phyloP scores from a whole-genome alignment of 2,888 invertebrate genomes.

The Theristus sp. region DNA sequence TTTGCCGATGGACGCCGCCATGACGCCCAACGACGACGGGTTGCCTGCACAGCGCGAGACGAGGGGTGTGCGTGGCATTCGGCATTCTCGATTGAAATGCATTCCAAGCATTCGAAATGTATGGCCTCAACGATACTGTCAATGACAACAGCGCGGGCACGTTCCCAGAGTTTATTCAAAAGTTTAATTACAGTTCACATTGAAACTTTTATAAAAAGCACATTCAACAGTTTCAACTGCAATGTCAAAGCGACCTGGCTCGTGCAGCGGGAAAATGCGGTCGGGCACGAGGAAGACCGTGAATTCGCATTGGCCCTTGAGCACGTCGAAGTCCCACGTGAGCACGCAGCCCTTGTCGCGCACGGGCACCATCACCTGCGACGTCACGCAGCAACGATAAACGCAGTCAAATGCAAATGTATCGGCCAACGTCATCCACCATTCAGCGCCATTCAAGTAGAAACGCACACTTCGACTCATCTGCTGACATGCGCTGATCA shows the following conservation, averaged over 20 bases:
- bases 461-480: no score
- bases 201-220: no score
- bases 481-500: no score
- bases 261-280: neutral
- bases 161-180: no score
- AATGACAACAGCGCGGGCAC: no score
- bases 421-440: no score
- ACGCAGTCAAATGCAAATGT: no score
- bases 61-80: slow-evolving; percentile 1
- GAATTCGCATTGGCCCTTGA: slow-evolving; percentile 69
- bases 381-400: neutral
- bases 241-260: neutral
- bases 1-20: slow-evolving; percentile 1
- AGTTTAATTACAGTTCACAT: no score
- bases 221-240: neutral
- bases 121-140: no score
- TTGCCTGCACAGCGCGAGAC: neutral
- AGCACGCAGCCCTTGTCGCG: slow-evolving; percentile 68
- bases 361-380: slow-evolving; percentile 47
- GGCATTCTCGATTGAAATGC: no score
- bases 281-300: slow-evolving; percentile 44
- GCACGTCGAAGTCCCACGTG: slow-evolving; percentile 89
- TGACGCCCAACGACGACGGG: neutral
- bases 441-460: no score
- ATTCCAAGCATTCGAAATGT: no score